Conservation (phyloP, 2,888 invertebrate species). For the Drosophila conformis region DNA sequence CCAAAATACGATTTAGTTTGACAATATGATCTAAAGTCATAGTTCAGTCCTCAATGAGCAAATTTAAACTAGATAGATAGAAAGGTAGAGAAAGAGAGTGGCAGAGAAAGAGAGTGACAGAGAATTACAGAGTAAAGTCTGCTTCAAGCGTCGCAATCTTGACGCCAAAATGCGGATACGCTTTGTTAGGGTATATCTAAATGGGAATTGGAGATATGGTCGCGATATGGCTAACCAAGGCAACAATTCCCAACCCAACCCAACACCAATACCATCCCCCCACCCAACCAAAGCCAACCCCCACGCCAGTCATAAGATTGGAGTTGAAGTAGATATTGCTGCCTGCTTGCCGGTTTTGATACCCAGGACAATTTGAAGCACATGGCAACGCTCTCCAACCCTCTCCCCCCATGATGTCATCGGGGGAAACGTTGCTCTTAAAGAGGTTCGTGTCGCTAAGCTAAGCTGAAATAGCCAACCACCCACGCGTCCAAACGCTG, state of each 20-base stretch:
- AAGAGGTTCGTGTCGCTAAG: conserved; percentile 22
- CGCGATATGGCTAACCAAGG: conserved; percentile 37
- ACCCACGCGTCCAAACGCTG: conserved; percentile 1
- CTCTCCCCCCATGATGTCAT: neutral
- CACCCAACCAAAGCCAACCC: too few relatives aligned
- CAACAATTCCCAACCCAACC: neutral
- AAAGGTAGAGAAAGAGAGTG: neutral
- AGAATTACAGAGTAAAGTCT: too few relatives aligned
- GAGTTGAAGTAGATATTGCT: conserved; percentile 54
- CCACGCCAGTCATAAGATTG: conserved; percentile 25
- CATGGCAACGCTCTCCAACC: conserved; percentile 38
- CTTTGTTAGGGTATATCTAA: neutral
- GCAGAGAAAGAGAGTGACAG: too few relatives aligned
- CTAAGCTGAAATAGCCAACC: neutral
- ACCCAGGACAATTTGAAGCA: conserved; percentile 59
- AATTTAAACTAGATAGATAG: neutral
- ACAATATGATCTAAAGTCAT: neutral
- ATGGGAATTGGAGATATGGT: conserved; percentile 16
- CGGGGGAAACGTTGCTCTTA: conserved; percentile 12
- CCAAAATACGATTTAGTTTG: neutral
- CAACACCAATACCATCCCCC: neutral
- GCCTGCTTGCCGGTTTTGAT: conserved; percentile 29
- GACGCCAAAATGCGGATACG: neutral
- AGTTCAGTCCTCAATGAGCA: neutral
- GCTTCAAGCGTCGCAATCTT: neutral